Base-by-base conservation (phyloP, 64 coral and sea anemone species). In the Pachyseris speciosa region DNA sequence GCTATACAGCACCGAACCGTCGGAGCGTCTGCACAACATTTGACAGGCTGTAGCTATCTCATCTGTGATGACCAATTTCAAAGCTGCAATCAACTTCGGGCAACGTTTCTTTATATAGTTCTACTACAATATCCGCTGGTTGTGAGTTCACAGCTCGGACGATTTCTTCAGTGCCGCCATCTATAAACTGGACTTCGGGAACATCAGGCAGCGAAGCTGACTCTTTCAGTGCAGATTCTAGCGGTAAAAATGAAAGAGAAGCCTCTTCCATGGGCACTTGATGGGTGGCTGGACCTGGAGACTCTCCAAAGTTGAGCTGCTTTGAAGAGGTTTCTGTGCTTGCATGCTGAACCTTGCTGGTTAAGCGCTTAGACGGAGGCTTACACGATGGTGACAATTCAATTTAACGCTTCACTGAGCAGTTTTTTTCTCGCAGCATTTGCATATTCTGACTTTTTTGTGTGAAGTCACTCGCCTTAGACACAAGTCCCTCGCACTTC, bases 1-100 rank as follows among this genome's bases (percentile, higher is more conserved):
- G 51, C 81, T 36, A 16, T 85, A 84, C 30, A 84, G 65, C 38
- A 85, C 81, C 12, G 81, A 20, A n/a, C n/a, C n/a, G n/a, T n/a
- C n/a, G n/a, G n/a, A n/a, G n/a, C n/a, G n/a, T n/a, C n/a, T n/a
- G n/a, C 50, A 81, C 17, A 55, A 55, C 1, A 15, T 55, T 55
- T 49, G 60, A 55, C 7, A 72, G n/a, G 69, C 69, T 72, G 69
- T n/a, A 72, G 26, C 28, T 32, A 72, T 72, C n/a, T 72, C 69
- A 72, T 72, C 69, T 72, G 12, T 72, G 69, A 72, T 72, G 33
- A 32, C 69, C 69, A 72, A 72, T 72, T 72, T 72, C 10, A 72
- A 32, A 32, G 69, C 69, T 72, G 51, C 32, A 72, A 72, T 24
- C 69, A 72, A 27, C 32, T 32, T 72, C 32, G 69, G 69, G 69